Base-by-base conservation (phyloP, 2,888 invertebrate genomes). In the Mythimna pallens region DNA sequence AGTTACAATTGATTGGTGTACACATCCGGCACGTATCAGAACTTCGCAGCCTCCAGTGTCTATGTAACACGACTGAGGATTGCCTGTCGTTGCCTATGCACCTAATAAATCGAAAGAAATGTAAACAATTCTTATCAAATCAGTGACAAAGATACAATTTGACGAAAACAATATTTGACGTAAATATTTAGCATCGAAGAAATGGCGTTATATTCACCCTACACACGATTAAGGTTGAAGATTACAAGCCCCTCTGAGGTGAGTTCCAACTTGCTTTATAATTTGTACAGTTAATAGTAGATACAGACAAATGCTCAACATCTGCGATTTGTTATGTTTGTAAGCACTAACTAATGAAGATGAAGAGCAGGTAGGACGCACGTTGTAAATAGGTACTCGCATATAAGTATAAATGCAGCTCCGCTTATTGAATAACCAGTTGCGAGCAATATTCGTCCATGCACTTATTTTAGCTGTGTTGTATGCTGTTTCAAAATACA, bases 31-130 rank as follows among this genome's bases (percentile, higher is more conserved):
- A 72, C 76, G 73, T 74, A 78, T 81, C 76, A 78, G 86, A 88
- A 89, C 88, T 87, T 87, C 87, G 87, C 88, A 89, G 87, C 80
- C 87, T 86, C 85, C 89, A 90, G 87, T 87, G 47, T 73, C 65
- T 55, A 64, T 70, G 65, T 50, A 55, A 75, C 61, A 76, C 75
- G 57, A 73, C 72, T 68, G 74, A 67, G 71, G 75, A 76, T 68
- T 69, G 77, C 71, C 70, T 77, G 73, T 73, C 67, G 54, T 67
- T 36, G 64, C 54, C 57, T 52, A 82, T 78, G 66, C 75, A 74
- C n/a, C 58, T 58, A 58, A 69, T 65, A 67, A 65, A 36, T 62
- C 66, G 36, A 54, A 80, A 78, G 65, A 81, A 70, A 78, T 87
- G 75, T 76, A 59, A 76, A 75, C 52, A 70, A 65, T 65, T 54